phyloP scores from a whole-genome alignment of 1,140 invertebrate species.

The Bilobella aurantiaca region DNA sequence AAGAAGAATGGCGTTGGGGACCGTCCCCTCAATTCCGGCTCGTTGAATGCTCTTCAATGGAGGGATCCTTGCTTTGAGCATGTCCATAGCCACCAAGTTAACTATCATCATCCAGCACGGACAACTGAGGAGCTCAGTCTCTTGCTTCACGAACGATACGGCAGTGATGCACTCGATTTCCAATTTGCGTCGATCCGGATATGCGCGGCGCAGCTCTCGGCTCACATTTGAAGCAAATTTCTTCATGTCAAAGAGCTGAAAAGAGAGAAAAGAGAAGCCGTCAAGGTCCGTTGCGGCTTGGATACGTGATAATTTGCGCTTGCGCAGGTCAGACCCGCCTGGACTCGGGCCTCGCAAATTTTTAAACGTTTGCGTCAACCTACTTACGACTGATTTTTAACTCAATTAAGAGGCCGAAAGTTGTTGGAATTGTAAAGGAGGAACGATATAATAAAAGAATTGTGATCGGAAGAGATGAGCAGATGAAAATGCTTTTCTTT shows the following conservation, averaged over 20 bases:
- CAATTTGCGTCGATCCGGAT: constrained; percentile 74
- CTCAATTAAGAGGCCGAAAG: too few species aligned
- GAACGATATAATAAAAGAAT: too few species aligned
- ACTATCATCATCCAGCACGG: constrained; percentile 92
- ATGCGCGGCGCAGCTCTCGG: constrained; percentile 73
- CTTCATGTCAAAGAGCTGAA: constrained; percentile 89
- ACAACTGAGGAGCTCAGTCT: constrained; percentile 72
- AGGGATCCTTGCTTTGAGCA: constrained; percentile 64
- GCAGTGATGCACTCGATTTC: constrained; percentile 83
- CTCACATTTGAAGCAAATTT: constrained; percentile 89
- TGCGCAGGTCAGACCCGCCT: too few species aligned
- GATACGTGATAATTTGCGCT: too few species aligned
- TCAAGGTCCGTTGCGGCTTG: too few species aligned
- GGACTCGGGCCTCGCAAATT: too few species aligned
- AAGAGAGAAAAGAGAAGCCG: too few species aligned
- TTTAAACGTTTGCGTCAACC: too few species aligned
- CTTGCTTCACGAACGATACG: constrained; percentile 79
- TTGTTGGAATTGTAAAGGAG: too few species aligned
- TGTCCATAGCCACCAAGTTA: constrained; percentile 91
- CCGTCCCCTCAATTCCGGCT: constrained; percentile 16
- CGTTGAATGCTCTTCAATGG: constrained; percentile 35
- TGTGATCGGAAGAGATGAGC: too few species aligned
- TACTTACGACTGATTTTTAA: too few species aligned
- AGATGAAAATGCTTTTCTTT: too few species aligned
- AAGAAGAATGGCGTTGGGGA: constrained; percentile 29